phyloP scores from a whole-genome alignment of 2,888 invertebrate species.

The Acanthococcus lagerstroemiae region DNA sequence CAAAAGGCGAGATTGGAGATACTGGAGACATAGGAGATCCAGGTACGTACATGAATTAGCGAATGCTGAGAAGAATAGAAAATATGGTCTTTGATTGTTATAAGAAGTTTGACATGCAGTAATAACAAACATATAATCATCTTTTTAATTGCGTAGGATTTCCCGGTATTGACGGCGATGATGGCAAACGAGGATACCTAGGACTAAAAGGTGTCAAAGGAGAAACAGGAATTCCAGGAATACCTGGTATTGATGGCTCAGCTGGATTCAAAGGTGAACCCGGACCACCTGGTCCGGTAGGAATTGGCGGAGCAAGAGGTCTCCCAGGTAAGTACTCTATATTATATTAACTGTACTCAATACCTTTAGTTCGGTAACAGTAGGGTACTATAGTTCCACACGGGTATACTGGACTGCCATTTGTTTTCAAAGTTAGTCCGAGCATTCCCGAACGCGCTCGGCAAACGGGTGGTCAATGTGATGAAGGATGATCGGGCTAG shows the following conservation, averaged over 20 bases:
- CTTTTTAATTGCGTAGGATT: slow-evolving; percentile 6
- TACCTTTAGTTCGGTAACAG: too few species aligned
- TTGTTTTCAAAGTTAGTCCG: too few species aligned
- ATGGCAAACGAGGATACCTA: slow-evolving; percentile 42
- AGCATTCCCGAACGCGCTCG: too few species aligned
- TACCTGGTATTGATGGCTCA: slow-evolving; percentile 46
- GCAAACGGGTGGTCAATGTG: too few species aligned
- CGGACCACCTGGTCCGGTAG: slow-evolving; percentile 34
- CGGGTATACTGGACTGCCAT: too few species aligned
- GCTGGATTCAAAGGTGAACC: slow-evolving; percentile 39
- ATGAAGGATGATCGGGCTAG: too few species aligned
- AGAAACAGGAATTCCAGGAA: slow-evolving; percentile 45
- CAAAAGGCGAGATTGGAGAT: slow-evolving; percentile 48
- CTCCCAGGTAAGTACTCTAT: not conserved
- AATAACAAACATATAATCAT: too few species aligned
- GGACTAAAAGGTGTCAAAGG: slow-evolving; percentile 52
- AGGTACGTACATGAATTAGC: not conserved
- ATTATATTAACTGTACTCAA: not conserved
- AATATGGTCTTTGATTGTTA: too few species aligned
- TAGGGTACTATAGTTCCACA: too few species aligned
- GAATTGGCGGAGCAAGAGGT: slow-evolving; percentile 34
- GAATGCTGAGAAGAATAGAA: too few species aligned
- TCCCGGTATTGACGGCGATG: slow-evolving; percentile 32
- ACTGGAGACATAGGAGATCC: slow-evolving; percentile 50
- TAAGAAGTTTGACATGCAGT: too few species aligned